Evolutionary conservation across 2,888 invertebrate genomes (phyloP), one percentile per base, ranked within the genome.

Genomic region (Sthenelais limicola): DNA sequence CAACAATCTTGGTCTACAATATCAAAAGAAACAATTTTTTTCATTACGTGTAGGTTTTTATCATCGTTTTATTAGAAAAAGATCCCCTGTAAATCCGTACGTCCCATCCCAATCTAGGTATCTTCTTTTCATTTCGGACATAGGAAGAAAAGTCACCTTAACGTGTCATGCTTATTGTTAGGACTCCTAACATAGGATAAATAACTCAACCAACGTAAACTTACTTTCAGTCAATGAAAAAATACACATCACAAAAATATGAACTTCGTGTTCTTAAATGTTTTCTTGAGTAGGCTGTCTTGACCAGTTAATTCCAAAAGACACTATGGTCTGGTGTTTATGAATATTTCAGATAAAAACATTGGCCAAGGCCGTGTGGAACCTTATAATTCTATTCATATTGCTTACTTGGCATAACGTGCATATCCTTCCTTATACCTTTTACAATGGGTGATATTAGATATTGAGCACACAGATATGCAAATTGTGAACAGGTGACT

Each of bases 1-100:
- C 62, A 62, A 62, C 62, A 62, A 62, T 62, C 62, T 62, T 62
- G 62, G 62, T 62, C 62, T 38, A 62, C 43, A 62, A 62, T 62
- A 62, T 62, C 35, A 62, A 62, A 56, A 62, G 43, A 62, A 62
- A 62, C 62, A 38, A 62, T 62, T 56, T 62, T 62, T 62, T 62
- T 62, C 62, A 62, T 62, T 62, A 56, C 62, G 43, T 62, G 62
- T 62, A 62, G 62, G 43, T 62, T 62, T 62, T 56, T 62, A 62
- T 62, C 18, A 62, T 62, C 28, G 43, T 62, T 62, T 62, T 62
- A 62, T 62, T 62, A 62, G 38, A 62, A 62, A 62, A 62, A 28
- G 35, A 12, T 38, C 62, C 56, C 54, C 38, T 38, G 62, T 62
- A 62, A 62, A 62, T 43, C 62, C 62, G 24, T 5, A 24, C 24